phyloP scores from a whole-genome alignment of 2,113 vertebrate species.

The Regulus satrapa region DNA sequence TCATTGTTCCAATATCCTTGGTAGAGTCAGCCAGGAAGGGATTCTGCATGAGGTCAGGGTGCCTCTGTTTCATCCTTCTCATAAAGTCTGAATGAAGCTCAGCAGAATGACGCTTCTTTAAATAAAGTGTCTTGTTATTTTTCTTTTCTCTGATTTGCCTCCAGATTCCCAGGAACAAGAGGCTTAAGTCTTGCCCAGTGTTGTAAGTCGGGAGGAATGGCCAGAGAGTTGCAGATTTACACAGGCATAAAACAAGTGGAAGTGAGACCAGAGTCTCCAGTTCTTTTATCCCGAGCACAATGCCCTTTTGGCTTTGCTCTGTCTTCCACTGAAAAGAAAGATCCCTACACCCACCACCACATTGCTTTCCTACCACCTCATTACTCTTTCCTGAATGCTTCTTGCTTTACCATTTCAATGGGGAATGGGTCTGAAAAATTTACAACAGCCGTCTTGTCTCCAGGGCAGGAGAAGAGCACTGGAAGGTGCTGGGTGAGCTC shows the following conservation, averaged over 20 bases:
- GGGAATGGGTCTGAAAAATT: background rate
- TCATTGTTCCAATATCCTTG: background rate
- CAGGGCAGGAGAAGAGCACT: background rate
- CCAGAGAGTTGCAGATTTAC: background rate
- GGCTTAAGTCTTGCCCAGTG: constrained; percentile 23
- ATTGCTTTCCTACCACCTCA: constrained; percentile 54
- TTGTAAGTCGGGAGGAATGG: background rate
- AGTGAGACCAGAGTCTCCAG: constrained; percentile 24
- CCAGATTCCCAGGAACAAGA: constrained; percentile 26
- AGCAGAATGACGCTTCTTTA: background rate
- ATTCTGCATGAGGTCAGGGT: background rate
- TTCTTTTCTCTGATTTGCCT: background rate
- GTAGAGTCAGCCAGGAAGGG: background rate
- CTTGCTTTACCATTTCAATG: constrained; percentile 38
- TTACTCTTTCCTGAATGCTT: constrained; percentile 46
- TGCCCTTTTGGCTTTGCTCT: constrained; percentile 34
- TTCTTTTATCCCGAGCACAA: constrained; percentile 20
- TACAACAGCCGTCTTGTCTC: background rate
- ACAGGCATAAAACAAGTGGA: constrained; percentile 24
- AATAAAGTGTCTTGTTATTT: background rate
- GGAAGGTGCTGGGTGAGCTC: constrained; percentile 14
- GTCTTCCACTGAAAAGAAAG: constrained; percentile 21
- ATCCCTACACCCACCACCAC: constrained; percentile 29
- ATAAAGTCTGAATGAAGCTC: constrained; percentile 3
- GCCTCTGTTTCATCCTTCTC: constrained; percentile 16